These are phyloP conservation scores for Mesopsocus fuscifrons DNA, from an alignment of 2,888 invertebrate genomes.

Conservation along the genomic window DNA sequence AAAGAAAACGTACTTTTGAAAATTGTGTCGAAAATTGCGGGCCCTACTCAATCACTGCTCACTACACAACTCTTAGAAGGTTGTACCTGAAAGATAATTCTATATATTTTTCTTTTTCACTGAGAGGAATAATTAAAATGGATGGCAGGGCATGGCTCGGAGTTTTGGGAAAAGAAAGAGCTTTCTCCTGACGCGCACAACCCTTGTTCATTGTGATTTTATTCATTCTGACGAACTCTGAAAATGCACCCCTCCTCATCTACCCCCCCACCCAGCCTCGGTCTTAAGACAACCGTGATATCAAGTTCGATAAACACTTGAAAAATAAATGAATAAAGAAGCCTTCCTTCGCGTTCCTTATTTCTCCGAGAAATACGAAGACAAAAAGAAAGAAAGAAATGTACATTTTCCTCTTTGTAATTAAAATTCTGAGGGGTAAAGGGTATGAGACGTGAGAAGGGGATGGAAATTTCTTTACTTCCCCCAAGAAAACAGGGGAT, in stretches of 20 bases:
- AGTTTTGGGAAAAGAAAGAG: no score
- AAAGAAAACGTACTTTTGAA: no score
- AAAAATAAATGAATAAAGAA: constrained; percentile 10
- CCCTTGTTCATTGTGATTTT: no score
- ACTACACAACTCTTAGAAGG: no score
- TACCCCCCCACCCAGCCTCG: background rate
- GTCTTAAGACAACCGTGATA: background rate
- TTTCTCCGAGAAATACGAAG: constrained; percentile 8
- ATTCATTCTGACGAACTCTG: no score
- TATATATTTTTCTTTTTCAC: no score
- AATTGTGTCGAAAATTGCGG: no score
- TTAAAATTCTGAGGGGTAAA: constrained; percentile 10
- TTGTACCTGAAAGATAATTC: no score
- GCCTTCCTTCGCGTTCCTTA: constrained; percentile 6
- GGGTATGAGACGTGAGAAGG: constrained; percentile 9
- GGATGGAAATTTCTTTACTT: constrained; percentile 10
- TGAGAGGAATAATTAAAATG: no score
- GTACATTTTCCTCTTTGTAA: constrained; percentile 11
- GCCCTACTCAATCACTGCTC: no score
- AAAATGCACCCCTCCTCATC: background rate
- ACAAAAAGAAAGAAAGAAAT: constrained; percentile 9
- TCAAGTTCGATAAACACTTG: constrained; percentile 10
- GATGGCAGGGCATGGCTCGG: no score
- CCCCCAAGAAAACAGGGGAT: constrained; percentile 10
- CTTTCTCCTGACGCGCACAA: no score